phyloP scores from a whole-genome alignment of 2,113 vertebrate genomes.

The Anas platyrhynchos region DNA sequence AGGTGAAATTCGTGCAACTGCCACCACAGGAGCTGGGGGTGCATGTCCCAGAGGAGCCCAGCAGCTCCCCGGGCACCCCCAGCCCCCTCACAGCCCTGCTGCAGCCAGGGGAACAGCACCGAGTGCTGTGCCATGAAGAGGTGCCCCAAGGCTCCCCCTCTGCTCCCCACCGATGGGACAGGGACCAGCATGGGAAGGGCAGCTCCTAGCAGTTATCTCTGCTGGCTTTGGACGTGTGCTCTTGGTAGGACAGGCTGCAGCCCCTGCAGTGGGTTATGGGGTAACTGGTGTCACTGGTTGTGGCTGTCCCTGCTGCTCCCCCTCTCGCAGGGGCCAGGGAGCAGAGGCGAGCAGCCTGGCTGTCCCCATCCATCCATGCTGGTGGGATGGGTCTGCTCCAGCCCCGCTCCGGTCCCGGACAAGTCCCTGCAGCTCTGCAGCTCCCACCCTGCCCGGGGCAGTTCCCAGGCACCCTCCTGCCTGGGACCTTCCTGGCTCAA shows the following conservation, averaged over 20 bases:
- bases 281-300: too few relatives aligned
- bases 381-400: neutral
- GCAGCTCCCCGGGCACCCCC: accelerated
- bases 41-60: accelerated
- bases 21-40: accelerated
- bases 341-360: too few relatives aligned
- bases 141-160: accelerated
- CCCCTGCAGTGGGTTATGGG: accelerated
- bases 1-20: neutral
- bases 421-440: accelerated
- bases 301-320: neutral
- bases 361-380: too few relatives aligned
- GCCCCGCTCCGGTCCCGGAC: neutral
- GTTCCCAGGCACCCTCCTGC: neutral
- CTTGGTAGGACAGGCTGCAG: neutral
- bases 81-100: neutral
- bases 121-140: neutral
- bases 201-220: too few relatives aligned
- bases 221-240: accelerated
- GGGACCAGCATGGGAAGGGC: too few relatives aligned
- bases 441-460: accelerated
- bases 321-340: neutral
- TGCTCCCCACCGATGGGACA: too few relatives aligned
- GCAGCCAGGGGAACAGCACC: neutral
- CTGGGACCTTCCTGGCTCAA: accelerated